These are phyloP conservation scores for Olivierus martensii DNA, from an alignment of 1,140 invertebrate species.

Conservation along the genomic window DNA sequence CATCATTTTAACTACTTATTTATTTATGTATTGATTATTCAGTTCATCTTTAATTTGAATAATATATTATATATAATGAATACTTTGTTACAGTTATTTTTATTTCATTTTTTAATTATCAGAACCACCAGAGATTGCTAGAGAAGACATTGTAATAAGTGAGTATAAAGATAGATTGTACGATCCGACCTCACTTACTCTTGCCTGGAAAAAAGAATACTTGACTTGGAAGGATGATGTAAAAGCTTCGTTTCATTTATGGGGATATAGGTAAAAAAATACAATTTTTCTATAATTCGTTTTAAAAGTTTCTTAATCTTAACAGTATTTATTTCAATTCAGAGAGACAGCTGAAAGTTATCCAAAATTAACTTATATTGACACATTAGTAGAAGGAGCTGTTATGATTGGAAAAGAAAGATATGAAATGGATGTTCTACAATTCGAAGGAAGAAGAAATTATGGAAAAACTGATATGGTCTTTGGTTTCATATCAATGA, in stretches of 20 bases:
- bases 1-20: too few relatives aligned
- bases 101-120: not conserved
- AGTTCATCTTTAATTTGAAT: too few relatives aligned
- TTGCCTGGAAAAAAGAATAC: conserved; percentile 23
- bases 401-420: conserved; percentile 4
- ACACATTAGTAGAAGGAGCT: conserved; percentile 11
- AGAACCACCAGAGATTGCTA: conserved; percentile 23
- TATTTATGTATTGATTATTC: too few relatives aligned
- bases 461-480: conserved; percentile 47
- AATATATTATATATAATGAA: too few relatives aligned
- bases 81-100: too few relatives aligned
- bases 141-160: conserved; percentile 19
- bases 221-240: conserved; percentile 15
- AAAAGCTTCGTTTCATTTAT: conserved; percentile 17
- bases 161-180: conserved; percentile 19
- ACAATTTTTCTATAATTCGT: too few relatives aligned
- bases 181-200: conserved; percentile 14
- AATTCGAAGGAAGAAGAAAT: conserved; percentile 52
- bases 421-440: conserved; percentile 7
- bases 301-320: too few relatives aligned
- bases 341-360: conserved; percentile 20
- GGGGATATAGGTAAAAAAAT: conserved; percentile 16
- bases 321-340: not conserved
- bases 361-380: conserved; percentile 23
- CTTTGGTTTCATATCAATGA: conserved; percentile 83